phyloP scores from a whole-genome alignment of 2,797 vertebrate species.

The Dendrocincla fuliginosa region DNA sequence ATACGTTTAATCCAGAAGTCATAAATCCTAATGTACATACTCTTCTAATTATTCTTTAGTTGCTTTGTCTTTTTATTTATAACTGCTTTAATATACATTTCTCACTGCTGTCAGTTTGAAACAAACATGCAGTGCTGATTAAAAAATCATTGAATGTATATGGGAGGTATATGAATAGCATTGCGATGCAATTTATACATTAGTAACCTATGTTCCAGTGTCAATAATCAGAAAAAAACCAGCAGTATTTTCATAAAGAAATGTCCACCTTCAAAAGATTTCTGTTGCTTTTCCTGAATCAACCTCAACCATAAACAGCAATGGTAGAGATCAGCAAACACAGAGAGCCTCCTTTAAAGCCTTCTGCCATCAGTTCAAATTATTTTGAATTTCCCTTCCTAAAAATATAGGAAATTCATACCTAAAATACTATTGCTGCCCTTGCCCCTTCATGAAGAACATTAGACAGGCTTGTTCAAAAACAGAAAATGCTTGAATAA shows the following conservation, averaged over 20 bases:
- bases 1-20: background rate
- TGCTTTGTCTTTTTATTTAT: background rate
- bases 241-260: slow-evolving; percentile 1
- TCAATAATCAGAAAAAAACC: background rate
- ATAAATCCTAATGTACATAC: background rate
- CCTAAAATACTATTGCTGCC: slow-evolving; percentile 67
- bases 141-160: background rate
- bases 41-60: background rate
- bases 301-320: slow-evolving; percentile 1
- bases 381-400: slow-evolving; percentile 66
- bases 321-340: slow-evolving; percentile 5
- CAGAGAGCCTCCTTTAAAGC: slow-evolving; percentile 37
- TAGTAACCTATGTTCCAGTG: background rate
- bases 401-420: slow-evolving; percentile 72
- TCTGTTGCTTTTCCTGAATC: background rate
- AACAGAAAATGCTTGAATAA: slow-evolving; percentile 72
- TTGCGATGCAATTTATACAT: background rate
- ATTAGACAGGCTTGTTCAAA: slow-evolving; percentile 72
- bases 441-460: slow-evolving; percentile 70
- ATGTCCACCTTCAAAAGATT: background rate
- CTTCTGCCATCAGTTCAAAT: slow-evolving; percentile 41
- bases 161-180: background rate
- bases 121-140: background rate
- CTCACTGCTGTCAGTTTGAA: background rate
- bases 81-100: background rate